Percentiles rank a stretch among this genome's conserved stretches.
Evolutionary conservation across 92 coral and sea anemone species (phyloP).

Genomic region (Phenganax stokvisi): DNA sequence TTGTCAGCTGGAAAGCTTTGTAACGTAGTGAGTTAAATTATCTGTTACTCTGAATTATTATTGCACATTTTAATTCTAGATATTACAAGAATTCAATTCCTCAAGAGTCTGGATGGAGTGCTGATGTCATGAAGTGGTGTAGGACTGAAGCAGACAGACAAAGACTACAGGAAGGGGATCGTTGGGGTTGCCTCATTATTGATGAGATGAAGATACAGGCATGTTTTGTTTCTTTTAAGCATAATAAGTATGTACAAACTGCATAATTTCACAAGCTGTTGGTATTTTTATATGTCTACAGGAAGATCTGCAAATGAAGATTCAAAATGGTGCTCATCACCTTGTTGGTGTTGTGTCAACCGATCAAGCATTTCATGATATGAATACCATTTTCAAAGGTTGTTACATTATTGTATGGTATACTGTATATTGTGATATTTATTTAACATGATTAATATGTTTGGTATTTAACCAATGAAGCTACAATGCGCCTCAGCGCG

Average conservation of each 20-base stretch:
- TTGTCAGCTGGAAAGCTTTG: too few species aligned
- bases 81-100: slow-evolving; percentile 46
- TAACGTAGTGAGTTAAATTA: too few species aligned
- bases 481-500: too few species aligned
- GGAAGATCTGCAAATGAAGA: slow-evolving; percentile 35
- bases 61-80: slow-evolving; percentile 3
- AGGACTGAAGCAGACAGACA: slow-evolving; percentile 49
- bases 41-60: too few species aligned
- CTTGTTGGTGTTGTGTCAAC: slow-evolving; percentile 18
- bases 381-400: slow-evolving; percentile 32
- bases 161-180: slow-evolving; percentile 44
- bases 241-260: neutral
- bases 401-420: neutral
- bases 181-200: slow-evolving; percentile 56
- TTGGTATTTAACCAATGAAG: too few species aligned
- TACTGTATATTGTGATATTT: neutral
- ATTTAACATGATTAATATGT: too few species aligned
- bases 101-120: slow-evolving; percentile 55
- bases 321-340: slow-evolving; percentile 15
- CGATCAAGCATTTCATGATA: slow-evolving; percentile 26
- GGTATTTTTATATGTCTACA: slow-evolving; percentile 1
- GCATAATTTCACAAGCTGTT: neutral
- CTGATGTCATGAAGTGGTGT: slow-evolving; percentile 51
- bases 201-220: slow-evolving; percentile 65
- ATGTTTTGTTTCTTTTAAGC: neutral